These are phyloP conservation scores for Colius striatus DNA, from an alignment of 2,113 vertebrate species.

Conservation along the genomic window DNA sequence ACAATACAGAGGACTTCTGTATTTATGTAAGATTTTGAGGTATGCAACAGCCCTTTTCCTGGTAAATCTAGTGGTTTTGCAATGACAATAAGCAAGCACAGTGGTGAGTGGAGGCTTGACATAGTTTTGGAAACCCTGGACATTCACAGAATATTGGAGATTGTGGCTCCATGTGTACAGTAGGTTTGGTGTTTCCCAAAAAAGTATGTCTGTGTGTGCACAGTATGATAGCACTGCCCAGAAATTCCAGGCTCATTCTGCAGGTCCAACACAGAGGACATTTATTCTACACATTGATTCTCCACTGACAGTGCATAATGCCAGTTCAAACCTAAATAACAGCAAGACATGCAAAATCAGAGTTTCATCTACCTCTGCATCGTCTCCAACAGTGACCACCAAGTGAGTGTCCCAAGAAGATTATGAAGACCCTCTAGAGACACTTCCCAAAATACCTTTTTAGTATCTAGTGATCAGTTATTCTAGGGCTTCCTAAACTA, in stretches of 20 bases:
- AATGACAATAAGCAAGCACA: not conserved
- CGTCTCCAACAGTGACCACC: not conserved
- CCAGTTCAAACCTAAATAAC: not conserved
- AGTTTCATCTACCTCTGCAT: not conserved
- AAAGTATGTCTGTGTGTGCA: rapidly evolving
- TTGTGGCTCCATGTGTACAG: not conserved
- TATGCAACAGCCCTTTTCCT: not conserved
- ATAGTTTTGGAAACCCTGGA: not conserved
- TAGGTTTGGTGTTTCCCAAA: not conserved
- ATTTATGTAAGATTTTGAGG: not conserved
- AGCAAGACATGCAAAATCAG: not conserved
- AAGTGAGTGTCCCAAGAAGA: not conserved
- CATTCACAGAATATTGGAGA: not conserved
- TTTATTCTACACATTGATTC: not conserved
- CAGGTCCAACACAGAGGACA: not conserved
- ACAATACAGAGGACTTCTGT: not conserved
- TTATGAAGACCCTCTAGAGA: not conserved
- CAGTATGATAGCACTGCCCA: not conserved
- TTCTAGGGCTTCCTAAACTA: not conserved
- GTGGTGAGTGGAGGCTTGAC: not conserved
- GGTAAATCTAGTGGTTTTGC: not conserved
- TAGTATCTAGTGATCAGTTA: not conserved
- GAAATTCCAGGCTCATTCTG: not conserved
- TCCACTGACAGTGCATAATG: not conserved
- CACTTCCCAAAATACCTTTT: not conserved